Conservation (phyloP, 2,888 invertebrate species). For the Mimumesa dahlbomi region DNA sequence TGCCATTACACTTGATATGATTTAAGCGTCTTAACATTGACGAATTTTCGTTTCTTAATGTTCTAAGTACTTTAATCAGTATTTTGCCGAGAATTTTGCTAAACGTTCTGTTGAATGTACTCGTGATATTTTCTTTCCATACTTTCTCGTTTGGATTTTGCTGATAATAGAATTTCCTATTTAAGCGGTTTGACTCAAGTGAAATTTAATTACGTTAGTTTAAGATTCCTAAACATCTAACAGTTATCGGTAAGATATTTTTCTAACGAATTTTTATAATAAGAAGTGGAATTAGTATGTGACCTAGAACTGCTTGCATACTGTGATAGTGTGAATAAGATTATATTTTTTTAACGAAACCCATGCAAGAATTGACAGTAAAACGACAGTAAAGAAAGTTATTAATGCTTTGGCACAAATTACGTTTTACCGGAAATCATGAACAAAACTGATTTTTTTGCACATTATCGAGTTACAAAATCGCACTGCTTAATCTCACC, state of each 20-base stretch:
- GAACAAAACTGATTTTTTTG: not conserved
- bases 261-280: not conserved
- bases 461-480: constrained; percentile 1
- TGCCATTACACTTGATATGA: not conserved
- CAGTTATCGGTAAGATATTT: not conserved
- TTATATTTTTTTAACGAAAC: not conserved
- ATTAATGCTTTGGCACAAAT: not conserved
- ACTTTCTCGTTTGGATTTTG: not conserved
- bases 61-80: not conserved
- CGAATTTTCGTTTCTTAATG: not conserved
- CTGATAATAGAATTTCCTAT: not conserved
- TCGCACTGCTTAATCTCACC: constrained; percentile 6
- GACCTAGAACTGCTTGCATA: not conserved
- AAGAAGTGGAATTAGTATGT: not conserved
- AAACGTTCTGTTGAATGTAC: not conserved
- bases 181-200: not conserved
- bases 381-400: not conserved
- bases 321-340: not conserved
- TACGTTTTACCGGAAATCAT: constrained; percentile 2
- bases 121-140: not conserved
- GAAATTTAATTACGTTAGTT: not conserved
- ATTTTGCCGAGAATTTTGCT: not conserved
- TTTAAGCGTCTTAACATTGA: not conserved
- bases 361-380: no score
- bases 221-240: not conserved